Evolutionary conservation across 2,888 invertebrate genomes (phyloP), one percentile per base, ranked within the genome.

Genomic region (Drosophila merina): DNA sequence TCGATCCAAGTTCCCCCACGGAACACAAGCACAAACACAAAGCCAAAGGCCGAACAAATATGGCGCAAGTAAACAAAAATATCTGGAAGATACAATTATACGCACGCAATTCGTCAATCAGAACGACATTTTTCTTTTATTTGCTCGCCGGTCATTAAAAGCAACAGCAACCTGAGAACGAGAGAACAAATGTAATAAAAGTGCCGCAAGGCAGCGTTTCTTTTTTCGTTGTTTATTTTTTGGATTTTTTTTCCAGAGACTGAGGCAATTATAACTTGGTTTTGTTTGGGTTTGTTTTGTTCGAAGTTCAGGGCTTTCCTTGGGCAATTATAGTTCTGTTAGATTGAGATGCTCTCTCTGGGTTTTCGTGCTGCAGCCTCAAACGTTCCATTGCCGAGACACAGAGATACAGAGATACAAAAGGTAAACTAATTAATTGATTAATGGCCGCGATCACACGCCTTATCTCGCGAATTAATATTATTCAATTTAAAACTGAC

Each of bases 71-170:
- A 88, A 86, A 86, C 75, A 86, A 63, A 78, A 75, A 85, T 80
- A 86, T 86, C 88, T 85, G 77, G 77, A 82, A 88, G 88, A 89
- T 80, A 86, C 89, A 91, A 91, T 91, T 90, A 91, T 88, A 88
- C 85, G 89, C 91, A 91, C 91, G 91, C 91, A 88, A 91, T 90
- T 85, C 88, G 89, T 90, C 91, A 90, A 91, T 91, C 90, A 91
- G 88, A 89, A 86, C 86, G 86, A 89, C 89, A 90, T 88, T 89
- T 88, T 89, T 88, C 82, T 80, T 88, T 86, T 86, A 87, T 88
- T 87, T 82, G 86, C 86, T 82, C 77, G 76, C 59, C 63, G 74
- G 79, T 72, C 88, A 77, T 87, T 84, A 88, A 74, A 57, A 72
- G 71, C 47, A 60, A 44, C 66, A 72, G 57, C 63, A 58, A 56